Conservation (phyloP, 1,140 invertebrate genomes). For the Orchesella cincta region DNA sequence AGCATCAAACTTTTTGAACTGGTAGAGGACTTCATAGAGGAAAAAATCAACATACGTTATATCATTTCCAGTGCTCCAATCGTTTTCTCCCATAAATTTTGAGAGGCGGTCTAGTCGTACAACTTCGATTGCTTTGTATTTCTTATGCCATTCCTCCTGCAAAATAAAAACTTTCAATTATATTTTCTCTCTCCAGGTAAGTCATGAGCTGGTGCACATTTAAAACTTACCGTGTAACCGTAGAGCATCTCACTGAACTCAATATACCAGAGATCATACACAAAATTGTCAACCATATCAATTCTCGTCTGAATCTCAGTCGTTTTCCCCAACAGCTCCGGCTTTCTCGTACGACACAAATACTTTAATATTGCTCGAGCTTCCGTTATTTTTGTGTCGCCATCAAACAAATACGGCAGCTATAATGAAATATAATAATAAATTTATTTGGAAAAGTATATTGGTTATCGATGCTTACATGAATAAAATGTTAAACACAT, state of each 20-base stretch:
- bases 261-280: conserved; percentile 58
- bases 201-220: background rate
- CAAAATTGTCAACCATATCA: conserved; percentile 59
- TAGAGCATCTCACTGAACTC: conserved; percentile 50
- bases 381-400: conserved; percentile 60
- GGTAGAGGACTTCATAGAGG: conserved; percentile 28
- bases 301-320: conserved; percentile 56
- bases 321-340: conserved; percentile 55
- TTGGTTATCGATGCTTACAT: background rate
- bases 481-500: background rate
- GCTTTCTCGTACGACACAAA: conserved; percentile 58
- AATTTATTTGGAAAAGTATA: background rate
- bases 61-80: conserved; percentile 20
- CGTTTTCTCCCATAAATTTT: conserved; percentile 16
- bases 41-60: conserved; percentile 36
- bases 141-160: background rate
- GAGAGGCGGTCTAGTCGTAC: background rate
- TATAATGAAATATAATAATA: background rate
- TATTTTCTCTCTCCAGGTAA: background rate
- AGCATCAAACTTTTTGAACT: background rate
- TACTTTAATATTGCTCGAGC: conserved; percentile 60
- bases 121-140: background rate
- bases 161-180: background rate
- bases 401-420: conserved; percentile 61
- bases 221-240: conserved; percentile 2